Conservation (phyloP, 2,888 invertebrate species). For the Melipona beecheii region DNA sequence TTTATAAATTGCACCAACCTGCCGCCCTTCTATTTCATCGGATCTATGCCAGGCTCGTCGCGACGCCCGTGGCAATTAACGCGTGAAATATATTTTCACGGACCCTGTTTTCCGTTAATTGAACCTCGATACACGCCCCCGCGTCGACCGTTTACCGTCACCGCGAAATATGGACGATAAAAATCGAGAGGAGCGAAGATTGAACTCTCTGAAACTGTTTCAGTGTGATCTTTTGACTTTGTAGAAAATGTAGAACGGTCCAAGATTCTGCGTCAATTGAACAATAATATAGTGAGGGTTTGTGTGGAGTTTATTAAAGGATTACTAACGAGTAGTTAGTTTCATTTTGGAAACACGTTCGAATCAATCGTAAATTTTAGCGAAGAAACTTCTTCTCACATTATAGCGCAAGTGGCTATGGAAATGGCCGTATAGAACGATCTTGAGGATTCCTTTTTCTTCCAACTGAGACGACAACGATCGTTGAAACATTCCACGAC, state of each 20-base stretch:
- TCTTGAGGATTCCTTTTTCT: not conserved
- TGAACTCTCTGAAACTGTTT: not conserved
- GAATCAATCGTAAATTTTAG: no score
- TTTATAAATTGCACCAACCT: constrained; percentile 48
- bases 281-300: not conserved
- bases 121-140: constrained; percentile 29
- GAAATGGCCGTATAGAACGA: no score
- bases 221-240: not conserved
- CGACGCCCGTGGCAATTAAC: constrained; percentile 45
- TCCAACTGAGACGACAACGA: not conserved
- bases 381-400: no score
- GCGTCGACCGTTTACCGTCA: constrained; percentile 24
- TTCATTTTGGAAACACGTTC: no score
- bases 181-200: not conserved
- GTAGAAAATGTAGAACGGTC: not conserved
- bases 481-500: not conserved
- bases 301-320: no score
- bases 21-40: constrained; percentile 46
- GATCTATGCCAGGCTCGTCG: constrained; percentile 48
- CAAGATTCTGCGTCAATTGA: not conserved
- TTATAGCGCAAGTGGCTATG: no score
- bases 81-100: constrained; percentile 56
- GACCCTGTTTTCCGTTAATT: constrained; percentile 47
- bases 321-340: no score
- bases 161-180: constrained; percentile 15